A percentile compares a stretch with the other conserved stretches of the same genome.
These are phyloP conservation scores for Xyliphius kryptos DNA, from an alignment of 2,113 vertebrate genomes.

Conservation along the genomic window DNA sequence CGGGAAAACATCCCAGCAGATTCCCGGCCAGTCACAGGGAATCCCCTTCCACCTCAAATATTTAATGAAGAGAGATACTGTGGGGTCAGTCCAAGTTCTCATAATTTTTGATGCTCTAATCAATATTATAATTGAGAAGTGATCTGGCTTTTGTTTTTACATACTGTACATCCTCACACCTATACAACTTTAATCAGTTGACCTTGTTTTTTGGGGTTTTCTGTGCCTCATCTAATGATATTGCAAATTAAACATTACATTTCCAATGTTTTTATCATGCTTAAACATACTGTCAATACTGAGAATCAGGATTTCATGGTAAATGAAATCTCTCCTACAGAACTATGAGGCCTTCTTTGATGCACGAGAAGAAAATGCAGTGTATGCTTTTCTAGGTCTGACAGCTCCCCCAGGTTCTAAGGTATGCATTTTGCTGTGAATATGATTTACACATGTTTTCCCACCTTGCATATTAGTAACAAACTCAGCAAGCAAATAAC, in stretches of 20 bases:
- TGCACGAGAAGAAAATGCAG: constrained; percentile 89
- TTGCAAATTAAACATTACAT: too few species aligned
- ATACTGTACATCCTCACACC: too few species aligned
- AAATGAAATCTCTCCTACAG: too few species aligned
- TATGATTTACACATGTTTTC: constrained; percentile 13
- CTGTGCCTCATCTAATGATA: too few species aligned
- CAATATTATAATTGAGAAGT: too few species aligned
- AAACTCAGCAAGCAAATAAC: constrained; percentile 2
- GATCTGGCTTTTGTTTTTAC: too few species aligned
- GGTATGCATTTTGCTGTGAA: constrained; percentile 56
- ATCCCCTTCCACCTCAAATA: constrained; percentile 90
- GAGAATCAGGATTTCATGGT: too few species aligned
- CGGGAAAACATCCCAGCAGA: constrained; percentile 87
- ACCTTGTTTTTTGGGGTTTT: too few species aligned
- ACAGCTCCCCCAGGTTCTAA: constrained; percentile 92
- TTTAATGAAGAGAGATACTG: constrained; percentile 88
- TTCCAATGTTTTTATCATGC: too few species aligned
- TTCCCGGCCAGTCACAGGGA: constrained; percentile 75
- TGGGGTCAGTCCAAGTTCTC: constrained; percentile 83
- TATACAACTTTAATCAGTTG: too few species aligned
- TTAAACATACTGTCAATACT: too few species aligned
- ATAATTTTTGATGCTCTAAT: too few species aligned
- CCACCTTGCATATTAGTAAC: constrained; percentile 6
- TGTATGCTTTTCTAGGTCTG: constrained; percentile 90
- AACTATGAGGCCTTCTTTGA: constrained; percentile 93